A percentile compares a stretch with the other conserved stretches of the same genome.
These are phyloP conservation scores for Rhogogaster chlorosoma DNA, from an alignment of 2,888 invertebrate species.

Conservation along the genomic window DNA sequence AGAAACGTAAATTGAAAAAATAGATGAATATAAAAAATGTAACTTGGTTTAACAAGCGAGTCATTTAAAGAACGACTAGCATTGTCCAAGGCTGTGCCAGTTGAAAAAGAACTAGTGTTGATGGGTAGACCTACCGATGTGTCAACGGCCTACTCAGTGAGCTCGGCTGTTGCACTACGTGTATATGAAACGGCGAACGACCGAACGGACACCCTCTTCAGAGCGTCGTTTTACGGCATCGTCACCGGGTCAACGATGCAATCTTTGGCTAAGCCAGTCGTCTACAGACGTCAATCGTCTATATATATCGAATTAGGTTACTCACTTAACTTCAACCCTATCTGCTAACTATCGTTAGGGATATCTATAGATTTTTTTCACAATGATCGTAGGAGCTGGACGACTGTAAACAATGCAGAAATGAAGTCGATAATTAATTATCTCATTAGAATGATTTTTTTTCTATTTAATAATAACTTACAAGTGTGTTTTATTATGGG, in stretches of 20 bases:
- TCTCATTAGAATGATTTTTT: no score
- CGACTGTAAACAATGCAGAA: slow-evolving; percentile 26
- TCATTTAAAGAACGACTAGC: not conserved
- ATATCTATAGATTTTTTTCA: slow-evolving; percentile 35
- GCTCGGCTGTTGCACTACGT: slow-evolving; percentile 6
- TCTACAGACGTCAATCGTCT: slow-evolving; percentile 53
- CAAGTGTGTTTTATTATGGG: no score
- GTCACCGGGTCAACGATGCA: slow-evolving; percentile 48
- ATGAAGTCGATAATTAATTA: not conserved
- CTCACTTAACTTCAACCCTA: slow-evolving; percentile 49
- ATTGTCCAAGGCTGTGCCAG: slow-evolving; percentile 3
- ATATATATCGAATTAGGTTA: slow-evolving; percentile 54
- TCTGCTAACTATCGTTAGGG: slow-evolving; percentile 36
- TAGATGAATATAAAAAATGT: not conserved
- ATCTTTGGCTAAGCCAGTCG: slow-evolving; percentile 52
- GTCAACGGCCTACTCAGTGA: slow-evolving; percentile 35
- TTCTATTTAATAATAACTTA: no score
- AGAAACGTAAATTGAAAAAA: not conserved
- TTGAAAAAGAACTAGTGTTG: slow-evolving; percentile 27
- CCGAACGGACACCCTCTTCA: slow-evolving; percentile 7
- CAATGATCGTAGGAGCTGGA: not conserved
- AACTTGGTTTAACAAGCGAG: not conserved
- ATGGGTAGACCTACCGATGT: slow-evolving; percentile 18
- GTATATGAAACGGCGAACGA: slow-evolving; percentile 23
- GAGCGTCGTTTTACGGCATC: slow-evolving; percentile 49